Base-by-base conservation (phyloP, 2,797 vertebrate species). In the Cynopterus sphinx region DNA sequence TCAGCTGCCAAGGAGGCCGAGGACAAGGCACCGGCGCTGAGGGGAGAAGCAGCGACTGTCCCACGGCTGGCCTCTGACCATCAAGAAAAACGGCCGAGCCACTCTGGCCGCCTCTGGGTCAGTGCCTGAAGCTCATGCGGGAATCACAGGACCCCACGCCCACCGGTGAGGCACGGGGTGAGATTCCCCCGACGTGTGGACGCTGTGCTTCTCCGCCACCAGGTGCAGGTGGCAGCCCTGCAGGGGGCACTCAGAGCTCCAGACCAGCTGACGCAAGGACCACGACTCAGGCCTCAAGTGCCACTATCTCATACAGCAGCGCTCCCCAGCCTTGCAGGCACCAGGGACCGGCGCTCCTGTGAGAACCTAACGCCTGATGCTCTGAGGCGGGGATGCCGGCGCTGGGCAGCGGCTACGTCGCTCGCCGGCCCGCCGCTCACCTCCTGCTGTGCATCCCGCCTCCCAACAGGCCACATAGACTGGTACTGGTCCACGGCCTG, bases 81-180 rank as follows among this genome's bases (percentile, higher is more conserved):
- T 9, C 39, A 16, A 28, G 24, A 26, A 85, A 24, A 19, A 73
- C 5, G 9, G 33, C 7, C 10, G 83, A 31, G 51, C 55, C 12
- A 21, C 49, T 63, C 74, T 17, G 28, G 19, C 49, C 53, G 6
- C 33, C 12, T 4, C 22, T 3, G 11, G 79, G 11, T 19, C 24
- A 24, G 57, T 3, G 15, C 31, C 65, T 74, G 31, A 22, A 11
- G 10, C 31, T 46, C 9, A 2, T 1, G 2, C 0, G 3, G 71
- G 36, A 33, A n/a, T 31, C 7, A 51, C 57, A 33, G 46, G 21
- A 11, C 33, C 74, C 68, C 6, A 41, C 1, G 22, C 10, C 43
- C 12, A 26, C 6, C 8, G 0, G 33, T 0, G 0, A 71, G 57
- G 24, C 2, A 53, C 9, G 28, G 75, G 26, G 9, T n/a, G 51